A percentile compares a stretch with the other conserved stretches of the same genome.
These are phyloP conservation scores for Aeoliscus strigatus DNA, from an alignment of 2,797 vertebrate species.

Conservation along the genomic window DNA sequence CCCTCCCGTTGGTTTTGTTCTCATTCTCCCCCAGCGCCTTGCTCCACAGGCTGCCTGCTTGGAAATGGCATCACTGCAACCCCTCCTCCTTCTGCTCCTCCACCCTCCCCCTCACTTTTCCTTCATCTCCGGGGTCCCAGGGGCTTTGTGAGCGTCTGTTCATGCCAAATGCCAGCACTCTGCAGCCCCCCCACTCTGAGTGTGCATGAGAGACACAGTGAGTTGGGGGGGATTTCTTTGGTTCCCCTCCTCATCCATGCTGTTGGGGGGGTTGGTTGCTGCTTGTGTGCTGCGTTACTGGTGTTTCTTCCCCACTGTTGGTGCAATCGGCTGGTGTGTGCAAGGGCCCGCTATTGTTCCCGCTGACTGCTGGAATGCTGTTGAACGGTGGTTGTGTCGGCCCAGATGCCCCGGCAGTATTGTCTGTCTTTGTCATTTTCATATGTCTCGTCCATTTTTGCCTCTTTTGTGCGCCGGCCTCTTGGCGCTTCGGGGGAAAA, in stretches of 20 bases:
- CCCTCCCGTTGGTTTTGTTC: slow-evolving; percentile 35
- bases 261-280: slow-evolving; percentile 20
- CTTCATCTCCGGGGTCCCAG: slow-evolving; percentile 48
- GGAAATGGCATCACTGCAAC: slow-evolving; percentile 43
- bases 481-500: too few relatives aligned
- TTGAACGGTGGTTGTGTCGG: slow-evolving; percentile 39
- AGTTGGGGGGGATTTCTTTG: slow-evolving; percentile 42
- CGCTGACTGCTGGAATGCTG: slow-evolving; percentile 46
- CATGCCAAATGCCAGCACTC: slow-evolving; percentile 61
- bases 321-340: slow-evolving; percentile 18
- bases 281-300: slow-evolving; percentile 28
- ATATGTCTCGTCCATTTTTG: slow-evolving; percentile 9
- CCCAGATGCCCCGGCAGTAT: slow-evolving; percentile 36
- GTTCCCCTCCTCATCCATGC: slow-evolving; percentile 32
- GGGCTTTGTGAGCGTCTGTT: slow-evolving; percentile 60
- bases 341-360: slow-evolving; percentile 42
- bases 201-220: slow-evolving; percentile 17
- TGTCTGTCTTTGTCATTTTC: slow-evolving; percentile 32
- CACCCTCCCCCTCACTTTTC: slow-evolving; percentile 19
- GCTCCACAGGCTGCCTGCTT: slow-evolving; percentile 55
- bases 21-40: slow-evolving; percentile 24
- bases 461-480: neutral
- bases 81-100: slow-evolving; percentile 15
- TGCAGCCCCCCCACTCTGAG: slow-evolving; percentile 14
- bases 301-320: slow-evolving; percentile 24